phyloP scores from a whole-genome alignment of 2,113 vertebrate genomes.

The Scatophagus argus region DNA sequence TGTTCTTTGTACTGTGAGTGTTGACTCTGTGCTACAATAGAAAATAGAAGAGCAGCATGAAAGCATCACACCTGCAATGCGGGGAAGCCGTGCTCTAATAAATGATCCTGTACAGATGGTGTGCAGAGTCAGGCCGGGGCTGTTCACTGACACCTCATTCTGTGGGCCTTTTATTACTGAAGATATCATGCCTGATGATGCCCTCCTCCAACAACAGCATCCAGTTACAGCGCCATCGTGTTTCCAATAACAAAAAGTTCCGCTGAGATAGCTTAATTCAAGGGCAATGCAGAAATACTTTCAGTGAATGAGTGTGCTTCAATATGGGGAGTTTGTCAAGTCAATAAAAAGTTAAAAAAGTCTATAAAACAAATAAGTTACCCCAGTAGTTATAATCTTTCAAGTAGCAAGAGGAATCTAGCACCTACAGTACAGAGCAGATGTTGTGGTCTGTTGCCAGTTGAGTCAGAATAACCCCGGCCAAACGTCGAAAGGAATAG shows the following conservation, averaged over 20 bases:
- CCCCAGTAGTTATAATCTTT: conserved; percentile 37
- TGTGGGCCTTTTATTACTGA: conserved; percentile 53
- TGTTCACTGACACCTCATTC: conserved; percentile 36
- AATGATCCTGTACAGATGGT: conserved; percentile 52
- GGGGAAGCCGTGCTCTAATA: conserved; percentile 53
- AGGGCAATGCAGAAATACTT: conserved; percentile 51
- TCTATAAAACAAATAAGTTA: conserved; percentile 59
- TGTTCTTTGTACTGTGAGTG: conserved; percentile 36
- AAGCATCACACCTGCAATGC: conserved; percentile 63
- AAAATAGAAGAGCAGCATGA: conserved; percentile 40
- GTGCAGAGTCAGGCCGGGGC: conserved; percentile 24
- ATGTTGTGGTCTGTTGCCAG: conserved; percentile 54
- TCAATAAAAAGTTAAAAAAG: conserved; percentile 65
- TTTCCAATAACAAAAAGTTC: conserved; percentile 63
- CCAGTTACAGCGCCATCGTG: conserved; percentile 57
- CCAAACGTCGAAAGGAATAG: conserved; percentile 52
- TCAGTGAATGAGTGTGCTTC: conserved; percentile 10
- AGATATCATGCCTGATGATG: conserved; percentile 53
- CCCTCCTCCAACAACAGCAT: conserved; percentile 48
- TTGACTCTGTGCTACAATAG: conserved; percentile 12
- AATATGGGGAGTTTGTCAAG: conserved; percentile 31
- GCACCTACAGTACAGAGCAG: conserved; percentile 51
- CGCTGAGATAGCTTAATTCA: conserved; percentile 49
- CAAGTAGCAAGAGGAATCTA: conserved; percentile 41
- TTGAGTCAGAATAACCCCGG: conserved; percentile 48